phyloP scores from a whole-genome alignment of 1,140 invertebrate genomes.

The Platyscapa corneri region DNA sequence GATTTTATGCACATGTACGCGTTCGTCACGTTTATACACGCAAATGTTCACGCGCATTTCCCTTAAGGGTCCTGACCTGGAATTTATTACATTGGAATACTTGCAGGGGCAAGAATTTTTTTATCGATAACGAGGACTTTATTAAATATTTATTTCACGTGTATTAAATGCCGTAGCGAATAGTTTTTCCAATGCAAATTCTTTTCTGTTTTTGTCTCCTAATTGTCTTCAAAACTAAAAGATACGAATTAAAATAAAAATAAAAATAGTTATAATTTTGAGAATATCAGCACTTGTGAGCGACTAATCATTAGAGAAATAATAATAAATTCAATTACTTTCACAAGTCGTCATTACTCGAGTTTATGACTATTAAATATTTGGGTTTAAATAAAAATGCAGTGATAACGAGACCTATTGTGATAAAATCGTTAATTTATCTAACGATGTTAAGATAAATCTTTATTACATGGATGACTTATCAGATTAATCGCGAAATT shows the following conservation, averaged over 20 bases:
- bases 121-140: too few relatives aligned
- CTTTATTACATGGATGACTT: too few relatives aligned
- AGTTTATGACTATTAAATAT: background rate
- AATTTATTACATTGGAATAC: background rate
- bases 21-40: too few relatives aligned
- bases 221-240: too few relatives aligned
- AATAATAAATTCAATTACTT: background rate
- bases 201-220: too few relatives aligned
- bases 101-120: background rate
- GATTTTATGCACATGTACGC: background rate
- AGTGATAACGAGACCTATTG: background rate
- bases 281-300: too few relatives aligned
- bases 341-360: too few relatives aligned
- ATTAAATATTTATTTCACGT: background rate
- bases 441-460: too few relatives aligned
- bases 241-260: too few relatives aligned
- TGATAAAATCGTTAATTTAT: too few relatives aligned
- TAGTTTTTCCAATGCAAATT: background rate
- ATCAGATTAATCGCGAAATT: too few relatives aligned
- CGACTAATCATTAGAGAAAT: background rate
- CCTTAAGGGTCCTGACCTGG: background rate
- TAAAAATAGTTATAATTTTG: too few relatives aligned
- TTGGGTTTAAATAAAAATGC: background rate
- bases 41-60: background rate
- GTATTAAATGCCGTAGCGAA: background rate